A percentile compares a stretch with the other conserved stretches of the same genome.
These are phyloP conservation scores for Blastobasis lacticolella DNA, from an alignment of 2,888 invertebrate genomes.

Conservation along the genomic window DNA sequence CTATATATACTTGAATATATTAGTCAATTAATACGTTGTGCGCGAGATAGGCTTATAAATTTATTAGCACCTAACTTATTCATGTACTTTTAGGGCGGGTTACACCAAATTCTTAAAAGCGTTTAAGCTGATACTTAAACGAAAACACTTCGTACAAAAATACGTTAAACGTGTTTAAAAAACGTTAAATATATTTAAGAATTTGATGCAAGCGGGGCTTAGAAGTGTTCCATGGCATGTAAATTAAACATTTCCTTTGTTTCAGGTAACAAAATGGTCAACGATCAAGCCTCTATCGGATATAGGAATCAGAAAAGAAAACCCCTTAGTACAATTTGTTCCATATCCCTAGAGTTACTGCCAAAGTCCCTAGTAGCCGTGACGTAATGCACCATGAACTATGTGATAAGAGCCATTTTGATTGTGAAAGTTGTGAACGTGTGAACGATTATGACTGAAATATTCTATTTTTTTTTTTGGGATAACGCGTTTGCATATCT, in stretches of 20 bases:
- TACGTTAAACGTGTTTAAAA: too few species aligned
- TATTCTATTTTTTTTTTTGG: too few species aligned
- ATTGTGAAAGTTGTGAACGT: neutral
- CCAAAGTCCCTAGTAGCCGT: constrained; percentile 9
- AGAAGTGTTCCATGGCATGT: neutral
- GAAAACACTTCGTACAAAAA: neutral
- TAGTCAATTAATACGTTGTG: too few species aligned
- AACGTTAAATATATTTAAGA: too few species aligned
- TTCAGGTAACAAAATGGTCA: constrained; percentile 41
- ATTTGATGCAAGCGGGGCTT: too few species aligned
- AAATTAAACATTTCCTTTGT: constrained; percentile 11
- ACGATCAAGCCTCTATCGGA: constrained; percentile 26
- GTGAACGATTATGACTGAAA: too few species aligned
- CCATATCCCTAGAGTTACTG: constrained; percentile 56
- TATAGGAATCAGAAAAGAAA: constrained; percentile 28
- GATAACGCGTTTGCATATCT: too few species aligned
- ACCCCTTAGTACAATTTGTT: constrained; percentile 60
- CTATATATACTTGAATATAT: too few species aligned
- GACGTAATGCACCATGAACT: neutral
- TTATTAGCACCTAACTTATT: too few species aligned
- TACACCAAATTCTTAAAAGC: too few species aligned
- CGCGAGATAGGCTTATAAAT: too few species aligned
- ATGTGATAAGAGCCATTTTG: neutral
- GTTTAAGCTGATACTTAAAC: neutral
- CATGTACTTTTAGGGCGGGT: too few species aligned